phyloP scores from a whole-genome alignment of 2,888 invertebrate species.

The Acanthosepion esculentum region DNA sequence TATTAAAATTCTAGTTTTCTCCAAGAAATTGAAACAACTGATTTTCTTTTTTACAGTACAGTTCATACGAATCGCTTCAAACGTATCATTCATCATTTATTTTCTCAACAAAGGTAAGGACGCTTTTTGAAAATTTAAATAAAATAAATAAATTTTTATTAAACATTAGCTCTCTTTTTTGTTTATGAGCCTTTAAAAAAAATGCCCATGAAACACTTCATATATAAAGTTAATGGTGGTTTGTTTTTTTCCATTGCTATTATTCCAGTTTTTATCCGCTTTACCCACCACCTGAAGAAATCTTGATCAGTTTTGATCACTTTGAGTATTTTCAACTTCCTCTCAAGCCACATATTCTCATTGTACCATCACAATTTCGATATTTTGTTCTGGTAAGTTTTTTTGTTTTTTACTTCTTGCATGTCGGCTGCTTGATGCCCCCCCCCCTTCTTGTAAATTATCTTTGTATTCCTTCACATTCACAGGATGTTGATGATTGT shows the following conservation, averaged over 20 bases:
- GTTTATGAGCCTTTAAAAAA: too few relatives aligned
- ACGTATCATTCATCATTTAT: slow-evolving; percentile 77
- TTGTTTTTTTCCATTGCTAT: not conserved
- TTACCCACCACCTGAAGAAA: slow-evolving; percentile 82
- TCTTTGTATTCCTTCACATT: slow-evolving; percentile 66
- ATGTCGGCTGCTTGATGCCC: not conserved
- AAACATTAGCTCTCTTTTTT: too few relatives aligned
- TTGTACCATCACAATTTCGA: slow-evolving; percentile 89
- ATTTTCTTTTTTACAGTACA: not conserved
- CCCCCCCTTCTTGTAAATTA: not conserved
- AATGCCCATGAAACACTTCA: too few relatives aligned
- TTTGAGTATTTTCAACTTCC: slow-evolving; percentile 83
- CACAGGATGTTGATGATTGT: slow-evolving; percentile 84
- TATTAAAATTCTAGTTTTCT: too few relatives aligned
- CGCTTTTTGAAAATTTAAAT: not conserved
- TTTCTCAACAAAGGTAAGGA: slow-evolving; percentile 81
- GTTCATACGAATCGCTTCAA: slow-evolving; percentile 38
- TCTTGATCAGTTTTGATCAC: slow-evolving; percentile 83
- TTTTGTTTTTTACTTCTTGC: not conserved
- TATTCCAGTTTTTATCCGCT: slow-evolving; percentile 84
- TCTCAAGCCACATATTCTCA: slow-evolving; percentile 85
- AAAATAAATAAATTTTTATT: not conserved
- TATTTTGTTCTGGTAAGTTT: slow-evolving; percentile 84
- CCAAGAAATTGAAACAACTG: not conserved
- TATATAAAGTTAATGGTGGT: too few relatives aligned